phyloP scores from a whole-genome alignment of 2,797 vertebrate species.

The Manis javanica region DNA sequence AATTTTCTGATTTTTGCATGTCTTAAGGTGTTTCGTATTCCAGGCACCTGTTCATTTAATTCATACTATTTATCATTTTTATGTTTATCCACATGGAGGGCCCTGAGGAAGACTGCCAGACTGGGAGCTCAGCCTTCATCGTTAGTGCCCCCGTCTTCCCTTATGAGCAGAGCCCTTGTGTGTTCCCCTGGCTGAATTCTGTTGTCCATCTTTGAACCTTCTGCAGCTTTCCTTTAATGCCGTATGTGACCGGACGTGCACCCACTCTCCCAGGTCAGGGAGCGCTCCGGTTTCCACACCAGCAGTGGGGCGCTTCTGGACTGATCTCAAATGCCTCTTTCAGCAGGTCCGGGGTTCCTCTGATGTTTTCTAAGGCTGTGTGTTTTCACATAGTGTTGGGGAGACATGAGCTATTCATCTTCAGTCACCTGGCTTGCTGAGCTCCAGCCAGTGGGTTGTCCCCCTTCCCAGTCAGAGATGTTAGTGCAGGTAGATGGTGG shows the following conservation, averaged over 20 bases:
- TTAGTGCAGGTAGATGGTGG: background rate
- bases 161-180: background rate
- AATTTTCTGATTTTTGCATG: background rate
- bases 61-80: background rate
- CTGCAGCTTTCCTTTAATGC: conserved; percentile 1
- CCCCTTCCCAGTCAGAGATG: background rate
- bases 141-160: background rate
- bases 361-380: background rate
- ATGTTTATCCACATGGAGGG: background rate
- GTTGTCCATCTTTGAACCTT: background rate
- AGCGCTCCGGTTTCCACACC: background rate
- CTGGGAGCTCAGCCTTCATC: background rate
- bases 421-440: background rate
- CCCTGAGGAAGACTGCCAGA: background rate
- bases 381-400: background rate
- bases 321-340: conserved; percentile 36
- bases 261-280: background rate
- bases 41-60: background rate
- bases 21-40: background rate
- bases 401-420: background rate
- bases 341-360: background rate
- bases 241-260: background rate
- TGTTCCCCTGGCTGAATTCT: background rate
- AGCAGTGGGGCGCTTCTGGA: background rate
- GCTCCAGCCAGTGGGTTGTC: background rate